Conservation (phyloP, 2,888 invertebrate species). For the Euspilapteryx auroguttella region DNA sequence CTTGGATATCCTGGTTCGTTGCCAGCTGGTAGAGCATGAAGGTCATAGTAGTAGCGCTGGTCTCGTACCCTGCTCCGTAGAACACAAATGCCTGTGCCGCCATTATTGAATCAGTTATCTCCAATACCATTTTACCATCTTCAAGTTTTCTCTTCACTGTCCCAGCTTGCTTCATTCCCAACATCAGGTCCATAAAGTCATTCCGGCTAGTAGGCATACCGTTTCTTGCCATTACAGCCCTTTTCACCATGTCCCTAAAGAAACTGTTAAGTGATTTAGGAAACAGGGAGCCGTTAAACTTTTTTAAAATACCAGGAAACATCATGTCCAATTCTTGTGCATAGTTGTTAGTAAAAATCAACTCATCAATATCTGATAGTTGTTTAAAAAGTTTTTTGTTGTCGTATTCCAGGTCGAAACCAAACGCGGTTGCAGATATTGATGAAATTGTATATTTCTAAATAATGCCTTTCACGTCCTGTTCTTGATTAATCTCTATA, state of each 20-base stretch:
- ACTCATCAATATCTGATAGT: background rate
- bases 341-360: slow-evolving; percentile 9
- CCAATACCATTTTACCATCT: slow-evolving; percentile 9
- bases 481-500: background rate
- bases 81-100: slow-evolving; percentile 39
- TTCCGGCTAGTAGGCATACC: background rate
- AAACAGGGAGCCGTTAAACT: slow-evolving; percentile 1
- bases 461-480: background rate
- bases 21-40: slow-evolving; percentile 29
- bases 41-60: slow-evolving; percentile 31
- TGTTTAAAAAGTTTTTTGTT: no score
- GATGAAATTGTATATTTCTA: background rate
- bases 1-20: slow-evolving; percentile 26
- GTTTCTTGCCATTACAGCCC: background rate
- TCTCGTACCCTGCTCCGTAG: slow-evolving; percentile 42
- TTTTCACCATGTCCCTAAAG: background rate
- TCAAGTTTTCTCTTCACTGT: slow-evolving; percentile 1
- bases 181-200: slow-evolving; percentile 10
- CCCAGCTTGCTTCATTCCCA: slow-evolving; percentile 7
- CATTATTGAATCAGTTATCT: slow-evolving; percentile 22
- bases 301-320: slow-evolving; percentile 4
- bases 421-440: background rate
- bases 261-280: background rate
- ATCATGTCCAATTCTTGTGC: slow-evolving; percentile 13
- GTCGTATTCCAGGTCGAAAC: background rate